Evolutionary conservation across 2,888 invertebrate species (phyloP).

Genomic region (Xestoiulus laeticollis): DNA sequence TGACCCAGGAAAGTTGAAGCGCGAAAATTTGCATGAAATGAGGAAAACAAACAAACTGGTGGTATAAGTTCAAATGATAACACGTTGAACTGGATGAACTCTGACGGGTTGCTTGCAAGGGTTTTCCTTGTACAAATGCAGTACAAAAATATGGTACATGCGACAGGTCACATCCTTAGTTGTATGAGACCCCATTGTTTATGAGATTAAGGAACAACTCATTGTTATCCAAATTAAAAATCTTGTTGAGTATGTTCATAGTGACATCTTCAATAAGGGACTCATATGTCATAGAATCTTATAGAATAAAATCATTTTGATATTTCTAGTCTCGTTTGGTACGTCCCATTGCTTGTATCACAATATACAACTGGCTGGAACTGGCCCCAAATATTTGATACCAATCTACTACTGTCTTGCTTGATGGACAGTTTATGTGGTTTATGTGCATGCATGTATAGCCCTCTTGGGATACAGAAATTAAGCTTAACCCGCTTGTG

Average conservation of each 20-base stretch:
- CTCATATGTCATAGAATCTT: no score
- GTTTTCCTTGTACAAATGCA: background rate
- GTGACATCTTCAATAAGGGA: no score
- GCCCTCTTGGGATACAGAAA: background rate
- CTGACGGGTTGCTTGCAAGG: background rate
- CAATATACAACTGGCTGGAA: no score
- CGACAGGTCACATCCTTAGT: background rate
- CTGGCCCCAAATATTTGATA: no score
- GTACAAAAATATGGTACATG: background rate
- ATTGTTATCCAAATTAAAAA: no score
- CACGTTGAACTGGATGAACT: background rate
- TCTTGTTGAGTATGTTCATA: no score
- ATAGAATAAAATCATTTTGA: no score
- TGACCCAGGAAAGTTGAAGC: background rate
- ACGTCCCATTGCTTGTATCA: no score
- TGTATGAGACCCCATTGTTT: no score
- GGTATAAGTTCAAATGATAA: background rate
- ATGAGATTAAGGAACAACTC: no score
- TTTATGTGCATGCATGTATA: background rate
- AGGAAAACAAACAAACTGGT: slow-evolving; percentile 23
- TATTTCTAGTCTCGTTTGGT: no score
- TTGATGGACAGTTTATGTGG: background rate
- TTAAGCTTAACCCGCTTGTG: background rate
- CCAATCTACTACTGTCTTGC: no score
- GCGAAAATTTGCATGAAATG: background rate